Conservation (phyloP, 2,888 invertebrate genomes). For the Coremacera marginata region DNA sequence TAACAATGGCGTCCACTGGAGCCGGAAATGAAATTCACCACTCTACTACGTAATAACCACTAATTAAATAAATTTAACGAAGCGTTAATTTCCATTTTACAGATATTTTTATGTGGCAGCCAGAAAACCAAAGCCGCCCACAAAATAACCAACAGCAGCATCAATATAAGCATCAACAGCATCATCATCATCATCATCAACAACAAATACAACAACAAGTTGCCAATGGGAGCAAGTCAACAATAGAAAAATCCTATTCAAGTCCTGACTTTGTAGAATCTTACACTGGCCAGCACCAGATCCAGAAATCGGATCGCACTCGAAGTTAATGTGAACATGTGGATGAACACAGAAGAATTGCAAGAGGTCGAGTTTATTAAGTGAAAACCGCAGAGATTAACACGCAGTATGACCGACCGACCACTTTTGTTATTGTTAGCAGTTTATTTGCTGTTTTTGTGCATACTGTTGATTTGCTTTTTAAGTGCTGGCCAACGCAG, state of each 20-base stretch:
- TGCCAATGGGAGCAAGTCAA: conserved; percentile 11
- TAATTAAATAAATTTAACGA: conserved; percentile 59
- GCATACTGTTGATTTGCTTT: conserved; percentile 13
- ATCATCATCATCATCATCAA: conserved; percentile 18
- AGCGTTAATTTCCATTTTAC: conserved; percentile 52
- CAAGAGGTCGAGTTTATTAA: conserved; percentile 6
- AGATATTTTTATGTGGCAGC: not conserved
- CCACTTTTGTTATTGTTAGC: conserved; percentile 21
- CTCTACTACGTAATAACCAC: conserved; percentile 38
- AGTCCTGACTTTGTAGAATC: conserved; percentile 34
- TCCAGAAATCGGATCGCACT: not conserved
- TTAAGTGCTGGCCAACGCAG: not conserved
- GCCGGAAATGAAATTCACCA: conserved; percentile 43
- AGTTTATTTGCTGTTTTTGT: conserved; percentile 18
- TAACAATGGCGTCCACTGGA: not conserved
- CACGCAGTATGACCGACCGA: conserved; percentile 15
- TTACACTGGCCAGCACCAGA: conserved; percentile 37
- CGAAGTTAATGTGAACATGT: not conserved
- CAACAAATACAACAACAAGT: conserved; percentile 9
- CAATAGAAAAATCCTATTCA: conserved; percentile 21
- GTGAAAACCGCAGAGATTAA: conserved; percentile 31
- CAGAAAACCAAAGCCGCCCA: not conserved
- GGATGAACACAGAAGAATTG: not conserved
- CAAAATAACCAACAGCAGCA: not conserved
- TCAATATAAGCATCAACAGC: conserved; percentile 9